Evolutionary conservation across 1,140 invertebrate species (phyloP).

Genomic region (Contarinia nasturtii): DNA sequence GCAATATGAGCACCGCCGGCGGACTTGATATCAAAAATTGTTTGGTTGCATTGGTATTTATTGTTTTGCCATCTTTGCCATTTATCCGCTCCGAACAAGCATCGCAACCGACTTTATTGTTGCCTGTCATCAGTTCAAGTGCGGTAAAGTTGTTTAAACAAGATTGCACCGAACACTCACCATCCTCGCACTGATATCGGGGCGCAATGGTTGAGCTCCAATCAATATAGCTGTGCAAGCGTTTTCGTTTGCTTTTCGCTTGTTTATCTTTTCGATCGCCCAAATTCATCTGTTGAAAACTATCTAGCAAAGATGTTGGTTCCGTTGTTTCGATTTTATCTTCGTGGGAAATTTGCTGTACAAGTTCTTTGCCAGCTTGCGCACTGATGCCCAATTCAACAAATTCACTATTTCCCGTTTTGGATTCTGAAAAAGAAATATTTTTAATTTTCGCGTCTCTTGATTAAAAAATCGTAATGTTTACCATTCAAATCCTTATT

Average conservation of each 20-base stretch:
- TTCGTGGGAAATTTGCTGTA: slow-evolving; percentile 11
- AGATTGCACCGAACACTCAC: slow-evolving; percentile 66
- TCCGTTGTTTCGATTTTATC: too few relatives aligned
- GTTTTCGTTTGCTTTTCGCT: slow-evolving; percentile 12
- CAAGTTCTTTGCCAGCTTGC: slow-evolving; percentile 12
- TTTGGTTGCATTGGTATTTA: slow-evolving; percentile 79
- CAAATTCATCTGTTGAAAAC: neutral
- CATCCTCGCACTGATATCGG: slow-evolving; percentile 49
- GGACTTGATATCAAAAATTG: slow-evolving; percentile 78
- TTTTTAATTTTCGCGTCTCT: neutral
- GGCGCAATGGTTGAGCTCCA: slow-evolving; percentile 33
- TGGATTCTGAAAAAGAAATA: neutral
- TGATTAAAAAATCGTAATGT: slow-evolving; percentile 17
- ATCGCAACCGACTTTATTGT: slow-evolving; percentile 84
- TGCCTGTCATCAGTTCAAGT: slow-evolving; percentile 69
- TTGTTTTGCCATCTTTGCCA: slow-evolving; percentile 41
- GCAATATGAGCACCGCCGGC: slow-evolving; percentile 83
- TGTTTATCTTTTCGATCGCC: neutral
- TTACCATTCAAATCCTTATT: slow-evolving; percentile 29
- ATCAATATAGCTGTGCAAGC: slow-evolving; percentile 20
- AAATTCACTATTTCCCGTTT: neutral
- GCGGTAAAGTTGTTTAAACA: slow-evolving; percentile 84
- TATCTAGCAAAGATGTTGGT: neutral
- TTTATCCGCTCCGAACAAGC: slow-evolving; percentile 60
- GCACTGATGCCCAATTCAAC: slow-evolving; percentile 14